Percentiles rank a stretch among this genome's conserved stretches.
These are phyloP conservation scores for Rhizomys pruinosus DNA, from an alignment of 2,113 vertebrate genomes.

Conservation along the genomic window DNA sequence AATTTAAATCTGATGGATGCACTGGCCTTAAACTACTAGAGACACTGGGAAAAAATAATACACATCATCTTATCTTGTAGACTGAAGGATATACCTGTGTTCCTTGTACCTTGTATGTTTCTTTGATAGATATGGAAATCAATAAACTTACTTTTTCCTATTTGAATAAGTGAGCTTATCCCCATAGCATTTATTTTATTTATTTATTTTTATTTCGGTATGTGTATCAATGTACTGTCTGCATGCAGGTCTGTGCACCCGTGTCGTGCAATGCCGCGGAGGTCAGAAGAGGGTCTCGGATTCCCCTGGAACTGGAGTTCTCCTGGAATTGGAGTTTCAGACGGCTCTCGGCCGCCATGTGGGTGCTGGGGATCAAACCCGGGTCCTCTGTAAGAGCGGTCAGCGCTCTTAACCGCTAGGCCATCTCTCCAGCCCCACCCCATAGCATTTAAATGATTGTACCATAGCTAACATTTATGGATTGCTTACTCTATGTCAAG, in stretches of 20 bases:
- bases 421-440: too few relatives aligned
- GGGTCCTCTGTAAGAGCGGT: too few relatives aligned
- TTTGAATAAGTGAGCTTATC: background rate
- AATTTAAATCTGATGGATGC: slow-evolving; percentile 43
- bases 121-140: background rate
- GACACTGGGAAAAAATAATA: background rate
- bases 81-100: slow-evolving; percentile 9
- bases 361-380: too few relatives aligned
- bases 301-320: too few relatives aligned
- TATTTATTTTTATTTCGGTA: too few relatives aligned
- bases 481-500: background rate
- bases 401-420: too few relatives aligned
- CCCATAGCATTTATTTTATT: slow-evolving; percentile 4
- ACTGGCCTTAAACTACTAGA: background rate
- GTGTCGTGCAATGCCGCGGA: too few relatives aligned
- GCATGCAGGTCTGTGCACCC: too few relatives aligned
- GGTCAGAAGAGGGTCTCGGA: too few relatives aligned
- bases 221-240: too few relatives aligned
- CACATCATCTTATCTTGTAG: background rate
- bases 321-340: too few relatives aligned
- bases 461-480: background rate
- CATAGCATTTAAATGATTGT: slow-evolving; percentile 2
- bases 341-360: too few relatives aligned
- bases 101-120: background rate
- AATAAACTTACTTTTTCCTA: background rate